Evolutionary conservation across 2,888 invertebrate genomes (phyloP), one percentile per base, ranked within the genome.

Genomic region (Apotomis betuletana): DNA sequence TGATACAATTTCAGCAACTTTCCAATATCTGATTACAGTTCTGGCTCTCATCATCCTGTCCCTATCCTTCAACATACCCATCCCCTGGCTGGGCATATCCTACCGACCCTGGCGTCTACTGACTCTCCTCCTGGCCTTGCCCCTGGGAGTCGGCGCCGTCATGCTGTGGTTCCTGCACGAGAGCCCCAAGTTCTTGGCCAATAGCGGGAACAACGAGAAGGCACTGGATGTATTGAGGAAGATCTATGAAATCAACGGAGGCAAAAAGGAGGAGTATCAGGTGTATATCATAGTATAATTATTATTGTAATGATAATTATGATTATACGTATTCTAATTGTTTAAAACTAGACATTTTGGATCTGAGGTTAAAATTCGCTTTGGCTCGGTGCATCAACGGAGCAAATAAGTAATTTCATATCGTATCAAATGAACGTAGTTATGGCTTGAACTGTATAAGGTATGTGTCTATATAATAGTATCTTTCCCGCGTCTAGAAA

Each of bases 131-230:
- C 65, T 87, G 71, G 83, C 89, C 0, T 13, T 85, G 0, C 85
- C 87, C 0, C 69, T 89, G 5, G 88, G 86, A 0, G 49, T 95
- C 0, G 94, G 96, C 58, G 94, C 95, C 0, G 10, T 94, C 0
- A 89, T 95, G 70, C 86, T 95, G 51, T 87, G 92, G 8, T 86
- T 92, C 49, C 94, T 96, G 80, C 96, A 97, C 4, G 97, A 97
- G 85, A 97, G 96, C 79, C 97, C 97, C 0, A 96, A 96, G 83
- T 97, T 95, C 81, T 87, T 95, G 69, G 91, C 96, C 5, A 94
- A 95, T 36, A 94, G 94, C 75, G 95, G 95, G 0, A 87, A 94
- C 69, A 85, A 87, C 3, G 87, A 91, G 0, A 90, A 94, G 75
- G 95, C 96, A 0, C 77, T 96, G 67, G 77, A 81, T 3, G 83